phyloP scores from a whole-genome alignment of 2,113 vertebrate genomes.

The Platanista minor region DNA sequence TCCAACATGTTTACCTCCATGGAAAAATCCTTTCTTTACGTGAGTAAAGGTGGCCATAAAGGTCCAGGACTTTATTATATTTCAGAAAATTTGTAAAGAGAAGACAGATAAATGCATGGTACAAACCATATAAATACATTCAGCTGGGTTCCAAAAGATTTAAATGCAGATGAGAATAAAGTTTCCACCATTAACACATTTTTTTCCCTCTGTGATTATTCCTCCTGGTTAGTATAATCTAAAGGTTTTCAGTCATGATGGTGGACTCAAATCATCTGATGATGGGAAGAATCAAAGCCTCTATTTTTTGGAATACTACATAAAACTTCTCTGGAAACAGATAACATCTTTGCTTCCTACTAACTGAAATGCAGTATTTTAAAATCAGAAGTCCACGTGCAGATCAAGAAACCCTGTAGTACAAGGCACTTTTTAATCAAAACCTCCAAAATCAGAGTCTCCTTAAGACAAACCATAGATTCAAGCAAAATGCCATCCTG shows the following conservation, averaged over 20 bases:
- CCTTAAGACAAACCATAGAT: constrained; percentile 3
- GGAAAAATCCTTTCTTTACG: neutral
- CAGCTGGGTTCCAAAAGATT: neutral
- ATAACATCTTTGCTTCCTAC: neutral
- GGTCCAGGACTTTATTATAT: neutral
- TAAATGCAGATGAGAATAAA: neutral
- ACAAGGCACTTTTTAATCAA: constrained; percentile 31
- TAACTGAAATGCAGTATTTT: neutral
- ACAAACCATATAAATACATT: neutral
- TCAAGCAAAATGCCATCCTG: neutral
- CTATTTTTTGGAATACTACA: neutral
- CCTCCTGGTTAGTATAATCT: neutral
- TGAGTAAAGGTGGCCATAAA: neutral
- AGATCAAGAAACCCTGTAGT: constrained; percentile 23
- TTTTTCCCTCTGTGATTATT: neutral
- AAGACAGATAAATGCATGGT: neutral
- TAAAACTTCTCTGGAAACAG: neutral
- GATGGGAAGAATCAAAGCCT: neutral
- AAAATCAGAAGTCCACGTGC: neutral
- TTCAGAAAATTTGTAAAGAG: neutral
- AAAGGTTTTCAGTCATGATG: neutral
- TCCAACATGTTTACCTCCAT: neutral
- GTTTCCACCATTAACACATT: neutral
- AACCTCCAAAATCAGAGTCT: neutral
- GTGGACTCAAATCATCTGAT: neutral